Base-by-base conservation (phyloP, 2,888 invertebrate species). In the Pseudoips prasinana region DNA sequence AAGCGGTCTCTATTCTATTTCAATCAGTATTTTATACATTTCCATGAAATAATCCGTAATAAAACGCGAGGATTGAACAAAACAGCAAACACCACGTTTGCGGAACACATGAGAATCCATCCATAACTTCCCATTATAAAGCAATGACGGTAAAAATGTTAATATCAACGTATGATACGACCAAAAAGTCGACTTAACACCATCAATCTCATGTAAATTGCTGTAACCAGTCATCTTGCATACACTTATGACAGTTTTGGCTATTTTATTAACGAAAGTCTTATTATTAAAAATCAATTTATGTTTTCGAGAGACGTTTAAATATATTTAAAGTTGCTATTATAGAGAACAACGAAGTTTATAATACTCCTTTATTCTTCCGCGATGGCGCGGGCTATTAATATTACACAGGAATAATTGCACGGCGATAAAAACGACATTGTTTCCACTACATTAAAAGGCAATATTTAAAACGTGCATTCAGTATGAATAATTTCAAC, bases 211-310 rank as follows among this genome's bases (percentile, higher is more conserved):
- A 79, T 75, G 78, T 53, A 82, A 80, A 83, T 78, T 73, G 63
- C 58, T 40, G 43, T 47, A 47, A 50, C 11, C 42, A 57, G 58
- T 58, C 51, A 53, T 46, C 45, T 45, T 10, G 27, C 31, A 1
- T 22, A 35, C 39, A 30, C 46, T 61, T 14, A 14, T 5, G 14
- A 55, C 69, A 52, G 51, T 70, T 80, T 77, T 67, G 75, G 74
- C 34, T 36, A 72, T 73, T 74, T 70, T 74, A 74, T 73, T 73
- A 70, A 80, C 73, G 68, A 56, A 56, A 28, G 42, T 58, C 64
- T 73, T 76, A 82, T 73, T 76, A 82, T 85, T 85, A 85, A 83
- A 70, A 80, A 80, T 77, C 81, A 85, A 85, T 86, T 83, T 83
- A 58, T 64, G 62, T 59, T 71, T 69, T 64, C 54, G 62, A 69